Evolutionary conservation across 2,797 vertebrate genomes (phyloP), one percentile per base, ranked within the genome.

Genomic region (Huso huso): DNA sequence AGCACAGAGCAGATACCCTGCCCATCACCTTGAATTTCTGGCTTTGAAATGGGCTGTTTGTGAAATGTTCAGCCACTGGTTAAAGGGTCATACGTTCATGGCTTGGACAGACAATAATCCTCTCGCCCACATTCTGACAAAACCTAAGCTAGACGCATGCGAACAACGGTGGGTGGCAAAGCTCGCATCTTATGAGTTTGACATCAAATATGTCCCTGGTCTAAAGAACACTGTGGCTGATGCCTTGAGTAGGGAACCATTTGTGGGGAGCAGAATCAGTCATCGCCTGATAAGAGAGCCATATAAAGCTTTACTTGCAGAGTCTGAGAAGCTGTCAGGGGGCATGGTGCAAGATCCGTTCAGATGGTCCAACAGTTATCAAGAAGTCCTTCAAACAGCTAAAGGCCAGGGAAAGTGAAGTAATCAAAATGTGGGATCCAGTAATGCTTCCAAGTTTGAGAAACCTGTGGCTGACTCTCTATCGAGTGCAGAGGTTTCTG

Each of bases 161-260:
- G 59, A 48, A 12, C 60, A 55, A 15, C 11, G 51, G 8, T 69
- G 62, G 61, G 61, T 55, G 13, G 61, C 62, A n/a, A 57, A 63
- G 62, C 15, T 52, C n/a, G 62, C 62, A 23, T 48, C 48, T 2
- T 68, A 70, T 37, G 50, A 63, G 13, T 69, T 71, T 50, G 62
- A 74, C n/a, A 69, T 67, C 10, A 72, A 68, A 48, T 67, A 74
- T 53, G 52, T 69, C 1, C 67, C 67, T 8, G 66, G 70, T 51
- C 48, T 48, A 7, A 18, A 68, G 61, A 72, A 74, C 51, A 23
- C 71, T 4, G 66, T 72, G 4, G 68, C 73, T 10, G 63, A 70
- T 15, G 68, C 65, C 4, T 48, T 72, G 12, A 72, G 66, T 10
- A 23, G 66, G 49, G 63, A 64, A 23, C 66, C 66, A 1, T 68